Evolutionary conservation across 2,888 invertebrate species (phyloP).

Genomic region (Heliconius erato): DNA sequence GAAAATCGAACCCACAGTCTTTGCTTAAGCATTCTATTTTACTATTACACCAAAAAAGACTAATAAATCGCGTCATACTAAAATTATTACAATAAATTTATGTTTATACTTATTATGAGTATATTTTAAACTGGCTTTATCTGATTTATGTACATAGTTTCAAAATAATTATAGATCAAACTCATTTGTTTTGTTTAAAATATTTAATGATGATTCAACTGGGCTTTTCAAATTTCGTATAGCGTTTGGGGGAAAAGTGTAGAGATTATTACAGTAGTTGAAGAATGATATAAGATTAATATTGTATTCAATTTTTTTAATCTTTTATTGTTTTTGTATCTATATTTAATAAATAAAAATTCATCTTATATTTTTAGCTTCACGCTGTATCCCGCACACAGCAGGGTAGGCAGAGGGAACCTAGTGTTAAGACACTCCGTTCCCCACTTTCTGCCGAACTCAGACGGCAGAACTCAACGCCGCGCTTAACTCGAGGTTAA

Average conservation of each 20-base stretch:
- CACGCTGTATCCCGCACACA: no score
- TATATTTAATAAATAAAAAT: no score
- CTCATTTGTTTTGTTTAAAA: neutral
- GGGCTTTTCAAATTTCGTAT: neutral
- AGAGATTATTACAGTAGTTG: neutral
- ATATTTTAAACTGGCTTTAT: neutral
- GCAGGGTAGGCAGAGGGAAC: no score
- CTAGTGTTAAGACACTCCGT: no score
- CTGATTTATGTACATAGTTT: neutral
- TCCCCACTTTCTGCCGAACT: no score
- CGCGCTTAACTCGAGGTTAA: no score
- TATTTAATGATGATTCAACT: neutral
- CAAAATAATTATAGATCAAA: slow-evolving; percentile 8
- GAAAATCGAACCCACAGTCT: neutral
- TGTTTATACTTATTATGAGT: neutral
- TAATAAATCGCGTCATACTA: neutral
- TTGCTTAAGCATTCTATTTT: neutral
- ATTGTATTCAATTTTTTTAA: no score
- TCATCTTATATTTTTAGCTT: no score
- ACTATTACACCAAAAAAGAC: neutral
- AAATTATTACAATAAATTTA: neutral
- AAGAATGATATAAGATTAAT: no score
- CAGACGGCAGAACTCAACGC: no score
- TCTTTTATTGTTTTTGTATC: no score
- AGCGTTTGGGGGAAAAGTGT: neutral